phyloP scores from a whole-genome alignment of 2,888 invertebrate genomes.

The Catocala fraxini region DNA sequence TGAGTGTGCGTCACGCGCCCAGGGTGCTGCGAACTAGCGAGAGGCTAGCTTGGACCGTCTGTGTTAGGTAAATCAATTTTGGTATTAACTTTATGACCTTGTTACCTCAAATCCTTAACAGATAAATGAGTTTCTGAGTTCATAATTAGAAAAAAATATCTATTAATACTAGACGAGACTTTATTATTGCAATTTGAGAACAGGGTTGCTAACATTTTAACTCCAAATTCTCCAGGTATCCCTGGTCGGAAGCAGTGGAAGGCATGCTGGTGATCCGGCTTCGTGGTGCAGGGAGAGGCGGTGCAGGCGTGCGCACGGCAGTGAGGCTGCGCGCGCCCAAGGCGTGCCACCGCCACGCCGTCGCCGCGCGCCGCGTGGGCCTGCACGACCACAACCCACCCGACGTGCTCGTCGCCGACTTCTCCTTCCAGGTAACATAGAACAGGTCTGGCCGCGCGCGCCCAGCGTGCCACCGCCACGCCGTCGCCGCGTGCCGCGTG shows the following conservation, averaged over 20 bases:
- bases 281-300: conserved; percentile 66
- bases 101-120: too few relatives aligned
- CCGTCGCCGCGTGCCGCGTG: too few relatives aligned
- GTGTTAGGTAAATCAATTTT: conserved; percentile 80
- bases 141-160: too few relatives aligned
- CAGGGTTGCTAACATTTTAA: conserved; percentile 18
- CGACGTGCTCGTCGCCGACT: conserved; percentile 74
- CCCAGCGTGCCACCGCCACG: too few relatives aligned
- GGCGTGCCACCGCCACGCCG: conserved; percentile 79
- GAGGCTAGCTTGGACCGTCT: conserved; percentile 83
- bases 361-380: conserved; percentile 67
- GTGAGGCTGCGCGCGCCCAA: conserved; percentile 70
- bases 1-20: conserved; percentile 82
- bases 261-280: conserved; percentile 82
- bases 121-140: too few relatives aligned
- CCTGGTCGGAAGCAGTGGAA: conserved; percentile 84
- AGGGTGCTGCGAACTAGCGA: conserved; percentile 74
- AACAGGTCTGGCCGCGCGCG: conserved; percentile 70
- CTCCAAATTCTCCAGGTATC: conserved; percentile 64
- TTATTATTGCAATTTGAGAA: too few relatives aligned
- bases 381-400: conserved; percentile 61
- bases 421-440: conserved; percentile 73
- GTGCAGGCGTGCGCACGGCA: conserved; percentile 67
- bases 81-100: too few relatives aligned
- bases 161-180: too few relatives aligned